phyloP scores from a whole-genome alignment of 2,797 vertebrate genomes.

The Semaprochilodus insignis region DNA sequence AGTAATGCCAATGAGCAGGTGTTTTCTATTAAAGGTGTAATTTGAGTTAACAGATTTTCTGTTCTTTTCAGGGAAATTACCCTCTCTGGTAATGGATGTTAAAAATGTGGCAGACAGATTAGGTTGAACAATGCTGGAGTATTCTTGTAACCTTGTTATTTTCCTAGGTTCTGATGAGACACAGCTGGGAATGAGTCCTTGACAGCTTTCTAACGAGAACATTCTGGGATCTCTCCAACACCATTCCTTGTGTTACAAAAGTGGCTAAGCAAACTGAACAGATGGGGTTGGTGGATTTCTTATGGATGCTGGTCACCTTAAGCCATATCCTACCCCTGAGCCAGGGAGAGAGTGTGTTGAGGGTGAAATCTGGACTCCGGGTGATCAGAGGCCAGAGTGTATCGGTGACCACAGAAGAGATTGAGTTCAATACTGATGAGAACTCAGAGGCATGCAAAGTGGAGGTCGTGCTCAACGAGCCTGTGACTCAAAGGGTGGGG shows the following conservation, averaged over 20 bases:
- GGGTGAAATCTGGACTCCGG: conserved; percentile 68
- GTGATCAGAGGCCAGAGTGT: conserved; percentile 72
- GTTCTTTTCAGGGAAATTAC: too few species aligned
- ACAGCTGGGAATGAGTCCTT: conserved; percentile 32
- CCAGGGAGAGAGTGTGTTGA: conserved; percentile 66
- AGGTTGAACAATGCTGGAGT: background rate
- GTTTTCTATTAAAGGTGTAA: background rate
- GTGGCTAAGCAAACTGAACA: conserved; percentile 31
- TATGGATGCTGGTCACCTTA: conserved; percentile 52
- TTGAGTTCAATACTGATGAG: conserved; percentile 65
- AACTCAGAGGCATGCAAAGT: conserved; percentile 75
- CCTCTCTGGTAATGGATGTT: background rate
- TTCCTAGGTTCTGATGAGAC: conserved; percentile 4
- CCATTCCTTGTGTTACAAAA: conserved; percentile 5
- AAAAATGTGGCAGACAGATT: background rate
- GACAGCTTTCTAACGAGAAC: conserved; percentile 2
- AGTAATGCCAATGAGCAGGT: background rate
- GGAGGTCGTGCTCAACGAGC: conserved; percentile 79
- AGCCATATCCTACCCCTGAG: conserved; percentile 3
- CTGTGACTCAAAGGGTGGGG: conserved; percentile 73
- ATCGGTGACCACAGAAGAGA: conserved; percentile 68
- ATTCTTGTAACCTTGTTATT: background rate
- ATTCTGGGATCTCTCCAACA: conserved; percentile 5
- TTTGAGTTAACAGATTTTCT: background rate
- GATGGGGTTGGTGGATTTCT: conserved; percentile 29